Base-by-base conservation (phyloP, 1,140 invertebrate genomes). In the Bombus pascuorum region DNA sequence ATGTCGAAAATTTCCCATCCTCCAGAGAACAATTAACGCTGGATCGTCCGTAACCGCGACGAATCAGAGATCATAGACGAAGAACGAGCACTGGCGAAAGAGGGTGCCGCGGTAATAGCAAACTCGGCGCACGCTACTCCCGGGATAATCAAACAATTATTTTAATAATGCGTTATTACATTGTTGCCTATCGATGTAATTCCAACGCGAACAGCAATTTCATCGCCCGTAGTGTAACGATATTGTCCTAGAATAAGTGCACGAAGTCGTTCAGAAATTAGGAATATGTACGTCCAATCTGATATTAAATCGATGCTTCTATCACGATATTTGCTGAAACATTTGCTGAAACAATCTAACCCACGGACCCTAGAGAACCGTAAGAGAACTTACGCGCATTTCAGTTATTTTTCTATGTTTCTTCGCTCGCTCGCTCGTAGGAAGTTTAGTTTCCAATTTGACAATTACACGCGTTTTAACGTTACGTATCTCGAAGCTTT, bases 81-180 rank as follows among this genome's bases (percentile, higher is more conserved):
- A 4, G 37, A 47, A 34, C n/a, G 62, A 42, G 13, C 28, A 12
- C 22, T 37, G 22, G 22, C 42, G 32, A 62, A 28, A 18, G 37
- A 78, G 62, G 62, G 71, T 62, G 59, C 59, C 28, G n/a, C n/a
- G 15, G 37, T 62, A 37, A 65, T 68, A 47, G 25, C 39, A 13
- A 78, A 39, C 57, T n/a, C 37, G 59, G 59, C n/a, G 77, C 62
- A 79, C 10, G 81, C 53, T 75, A 18, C 59, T 39, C 25, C 8
- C 59, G 32, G 34, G n/a, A 32, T 42, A 66, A 83, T 83, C 72
- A 66, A 83, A 83, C 81, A 83, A 83, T 83, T 75, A 83, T 83
- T 83, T 75, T 83, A 83, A 83, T 83, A 83, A 75, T 22, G 81
- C 71, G 34, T 83, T 75, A 83, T 83, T 83, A 83, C 81, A 83